Evolutionary conservation across 1,140 invertebrate species (phyloP), one percentile per base, ranked within the genome.

Genomic region (Trialeurodes vaporariorum): DNA sequence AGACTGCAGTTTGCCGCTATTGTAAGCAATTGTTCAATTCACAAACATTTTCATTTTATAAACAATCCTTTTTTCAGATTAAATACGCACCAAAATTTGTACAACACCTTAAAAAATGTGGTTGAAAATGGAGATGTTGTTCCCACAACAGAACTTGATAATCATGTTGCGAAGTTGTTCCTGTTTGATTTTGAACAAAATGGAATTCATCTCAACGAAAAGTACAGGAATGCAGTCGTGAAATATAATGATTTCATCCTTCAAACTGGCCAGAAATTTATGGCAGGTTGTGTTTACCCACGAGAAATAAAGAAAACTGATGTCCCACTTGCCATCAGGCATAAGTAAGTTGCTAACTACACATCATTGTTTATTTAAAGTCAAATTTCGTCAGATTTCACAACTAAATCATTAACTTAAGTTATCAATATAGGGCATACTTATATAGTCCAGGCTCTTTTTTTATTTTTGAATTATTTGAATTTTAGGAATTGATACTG

Each of bases 141-240:
- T 22, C 76, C 82, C 58, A 90, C 85, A 9, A 86, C 84, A 64
- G 83, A 84, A 0, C 85, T 92, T 1, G 96, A 98, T 76, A 76
- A 87, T 61, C 89, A 96, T 78, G 89, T 98, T 1, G 87, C 88
- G 1, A 83, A 89, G 73, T 78, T 98, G 65, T 98, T 98, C 80
- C 78, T 96, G 34, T 93, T 95, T 79, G 96, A 98, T 77, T 98
- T 98, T 81, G 94, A 98, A 77, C 94, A 97, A 78, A 90, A 90
- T 80, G 96, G 95, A 9, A 98, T 98, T 71, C 94, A 98, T 78
- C 81, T 98, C 64, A 83, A 87, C n/a, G 89, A 94, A 71, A 76
- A 81, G 2, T 83, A 89, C 71, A 80, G 94, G 64, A 77, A 85
- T 69, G 79, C 83, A 71, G 93, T 97, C 68, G 93, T 97, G 0